Conservation (phyloP, 1,140 invertebrate species). For the Harpegnathos saltator region DNA sequence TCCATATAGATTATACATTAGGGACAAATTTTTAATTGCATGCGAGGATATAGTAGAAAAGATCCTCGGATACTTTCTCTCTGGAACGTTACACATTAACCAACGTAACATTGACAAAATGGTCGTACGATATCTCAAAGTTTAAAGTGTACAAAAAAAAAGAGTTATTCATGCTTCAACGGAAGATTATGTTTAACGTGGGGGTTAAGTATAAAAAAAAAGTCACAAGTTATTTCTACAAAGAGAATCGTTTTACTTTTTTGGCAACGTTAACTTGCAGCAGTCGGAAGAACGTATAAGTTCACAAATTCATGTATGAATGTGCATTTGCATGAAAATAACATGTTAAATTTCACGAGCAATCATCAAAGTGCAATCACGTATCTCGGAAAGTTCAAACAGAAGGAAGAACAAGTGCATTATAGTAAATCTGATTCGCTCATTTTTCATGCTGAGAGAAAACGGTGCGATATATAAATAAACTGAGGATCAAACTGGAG, state of each 20-base stretch:
- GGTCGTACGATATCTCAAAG: not conserved
- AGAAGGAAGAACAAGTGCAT: not conserved
- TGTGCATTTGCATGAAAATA: not conserved
- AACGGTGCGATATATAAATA: constrained; percentile 23
- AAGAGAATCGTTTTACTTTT: constrained; percentile 9
- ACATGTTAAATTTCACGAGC: constrained; percentile 16
- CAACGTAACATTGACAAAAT: not conserved
- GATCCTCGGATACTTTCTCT: not conserved
- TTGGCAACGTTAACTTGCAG: constrained; percentile 2
- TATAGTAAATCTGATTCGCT: constrained; percentile 23
- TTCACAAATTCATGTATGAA: not conserved
- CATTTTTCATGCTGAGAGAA: constrained; percentile 29
- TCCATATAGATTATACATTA: not conserved
- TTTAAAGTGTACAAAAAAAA: not conserved
- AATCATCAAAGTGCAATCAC: constrained; percentile 34
- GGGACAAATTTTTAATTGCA: not conserved
- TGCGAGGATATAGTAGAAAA: not conserved
- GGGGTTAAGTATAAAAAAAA: constrained; percentile 14
- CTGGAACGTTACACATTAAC: constrained; percentile 6
- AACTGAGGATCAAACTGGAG: not conserved
- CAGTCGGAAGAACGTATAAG: constrained; percentile 11
- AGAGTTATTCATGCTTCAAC: constrained; percentile 43
- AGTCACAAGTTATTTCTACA: constrained; percentile 6
- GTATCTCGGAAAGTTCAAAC: constrained; percentile 3
- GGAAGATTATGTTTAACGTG: constrained; percentile 12